Percentiles rank a stretch among this genome's conserved stretches.
Conservation (phyloP, 2,113 vertebrate genomes). For the Tetraodon nigroviridis region DNA sequence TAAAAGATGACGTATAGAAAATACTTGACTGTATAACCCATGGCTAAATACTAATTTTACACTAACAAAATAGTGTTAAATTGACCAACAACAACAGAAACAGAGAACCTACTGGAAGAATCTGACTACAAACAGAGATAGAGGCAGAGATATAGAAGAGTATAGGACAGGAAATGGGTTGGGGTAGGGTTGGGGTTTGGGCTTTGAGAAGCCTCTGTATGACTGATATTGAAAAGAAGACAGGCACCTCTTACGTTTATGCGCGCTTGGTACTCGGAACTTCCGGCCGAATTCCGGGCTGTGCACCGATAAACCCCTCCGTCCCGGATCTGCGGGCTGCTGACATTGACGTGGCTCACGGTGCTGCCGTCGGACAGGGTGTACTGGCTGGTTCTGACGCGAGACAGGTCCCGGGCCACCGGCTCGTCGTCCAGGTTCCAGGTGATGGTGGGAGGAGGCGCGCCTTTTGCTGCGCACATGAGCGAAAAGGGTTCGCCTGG, state of each 20-base stretch:
- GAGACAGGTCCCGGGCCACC: conserved; percentile 82
- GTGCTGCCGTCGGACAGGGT: conserved; percentile 94
- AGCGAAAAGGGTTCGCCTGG: conserved; percentile 95
- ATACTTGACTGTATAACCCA: too few species aligned
- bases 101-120: neutral
- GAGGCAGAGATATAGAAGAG: conserved; percentile 43
- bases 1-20: too few species aligned
- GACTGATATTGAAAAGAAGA: conserved; percentile 99
- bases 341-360: conserved; percentile 94
- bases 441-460: conserved; percentile 91
- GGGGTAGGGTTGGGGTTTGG: conserved; percentile 54
- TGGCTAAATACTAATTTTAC: too few species aligned
- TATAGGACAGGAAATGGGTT: conserved; percentile 41
- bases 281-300: conserved; percentile 98
- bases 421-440: conserved; percentile 97
- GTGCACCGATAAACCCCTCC: conserved; percentile 98
- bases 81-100: neutral
- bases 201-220: conserved; percentile 78
- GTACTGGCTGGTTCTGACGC: conserved; percentile 90
- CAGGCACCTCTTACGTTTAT: conserved; percentile 99
- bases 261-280: conserved; percentile 99
- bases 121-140: conserved; percentile 60
- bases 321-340: conserved; percentile 91
- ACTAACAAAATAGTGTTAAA: too few species aligned
- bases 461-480: conserved; percentile 94